A percentile compares a stretch with the other conserved stretches of the same genome.
Evolutionary conservation across 1,140 invertebrate genomes (phyloP).

Genomic region (Drosophila hydei): DNA sequence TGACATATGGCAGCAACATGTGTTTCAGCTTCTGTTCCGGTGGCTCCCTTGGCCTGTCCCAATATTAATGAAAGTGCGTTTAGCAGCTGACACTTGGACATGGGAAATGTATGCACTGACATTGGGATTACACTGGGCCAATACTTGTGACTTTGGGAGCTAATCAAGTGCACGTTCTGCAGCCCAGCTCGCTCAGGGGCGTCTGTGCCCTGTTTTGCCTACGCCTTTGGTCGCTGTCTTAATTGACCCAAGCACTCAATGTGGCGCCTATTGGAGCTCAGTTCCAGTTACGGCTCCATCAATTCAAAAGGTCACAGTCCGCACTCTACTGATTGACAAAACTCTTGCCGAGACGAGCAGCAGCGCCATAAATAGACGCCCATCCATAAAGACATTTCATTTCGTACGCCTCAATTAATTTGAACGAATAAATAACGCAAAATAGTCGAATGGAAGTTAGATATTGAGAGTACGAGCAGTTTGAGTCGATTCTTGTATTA

Average conservation of each 20-base stretch:
- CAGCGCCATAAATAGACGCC: conserved; percentile 59
- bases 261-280: conserved; percentile 4
- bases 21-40: conserved; percentile 14
- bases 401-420: conserved; percentile 68
- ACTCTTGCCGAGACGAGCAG: conserved; percentile 23
- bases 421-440: conserved; percentile 65
- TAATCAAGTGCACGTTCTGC: conserved; percentile 25
- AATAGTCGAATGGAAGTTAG: conserved; percentile 64
- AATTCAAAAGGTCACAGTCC: conserved; percentile 37
- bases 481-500: conserved; percentile 6
- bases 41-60: background rate
- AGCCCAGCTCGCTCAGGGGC: background rate
- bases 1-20: conserved; percentile 19
- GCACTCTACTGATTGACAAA: conserved; percentile 45
- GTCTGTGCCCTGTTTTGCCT: background rate
- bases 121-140: background rate
- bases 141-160: conserved; percentile 6
- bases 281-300: conserved; percentile 26
- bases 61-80: conserved; percentile 16
- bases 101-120: conserved; percentile 4
- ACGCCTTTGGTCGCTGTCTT: conserved; percentile 8
- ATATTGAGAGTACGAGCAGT: conserved; percentile 44
- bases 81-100: conserved; percentile 15
- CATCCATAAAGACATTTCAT: conserved; percentile 44
- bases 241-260: conserved; percentile 37